A percentile compares a stretch with the other conserved stretches of the same genome.
These are phyloP conservation scores for Catharus ustulatus DNA, from an alignment of 2,797 vertebrate species.

Conservation along the genomic window DNA sequence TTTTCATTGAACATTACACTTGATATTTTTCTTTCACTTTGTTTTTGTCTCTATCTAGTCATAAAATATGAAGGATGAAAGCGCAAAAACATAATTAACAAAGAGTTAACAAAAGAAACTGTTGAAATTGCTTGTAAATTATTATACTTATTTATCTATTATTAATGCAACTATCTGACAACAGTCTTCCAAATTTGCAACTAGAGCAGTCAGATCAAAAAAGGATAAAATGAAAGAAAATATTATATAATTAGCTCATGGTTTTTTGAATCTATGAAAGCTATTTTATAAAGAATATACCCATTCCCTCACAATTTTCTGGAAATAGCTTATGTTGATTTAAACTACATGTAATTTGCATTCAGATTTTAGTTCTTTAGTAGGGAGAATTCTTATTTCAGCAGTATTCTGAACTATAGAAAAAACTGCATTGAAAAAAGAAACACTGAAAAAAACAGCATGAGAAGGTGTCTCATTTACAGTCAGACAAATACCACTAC, in stretches of 20 bases:
- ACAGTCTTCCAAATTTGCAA: background rate
- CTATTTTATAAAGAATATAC: background rate
- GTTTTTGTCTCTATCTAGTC: background rate
- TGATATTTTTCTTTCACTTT: background rate
- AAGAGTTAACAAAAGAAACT: background rate
- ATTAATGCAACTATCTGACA: background rate
- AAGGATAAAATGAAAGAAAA: background rate
- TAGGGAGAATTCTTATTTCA: background rate
- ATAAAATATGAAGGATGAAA: background rate
- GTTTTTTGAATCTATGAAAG: background rate
- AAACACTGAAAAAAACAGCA: background rate
- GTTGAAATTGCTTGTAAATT: background rate
- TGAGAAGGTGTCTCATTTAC: background rate
- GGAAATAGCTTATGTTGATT: background rate
- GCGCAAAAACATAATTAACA: background rate
- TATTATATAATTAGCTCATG: background rate
- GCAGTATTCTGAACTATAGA: background rate
- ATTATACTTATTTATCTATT: background rate
- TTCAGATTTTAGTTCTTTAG: background rate
- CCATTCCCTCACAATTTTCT: background rate
- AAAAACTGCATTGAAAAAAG: background rate
- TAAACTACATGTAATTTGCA: background rate
- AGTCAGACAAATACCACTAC: background rate
- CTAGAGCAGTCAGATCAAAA: background rate
- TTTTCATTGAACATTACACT: background rate